A percentile compares a stretch with the other conserved stretches of the same genome.
Evolutionary conservation across 2,797 vertebrate genomes (phyloP).

Genomic region (Lateolabrax maculatus): DNA sequence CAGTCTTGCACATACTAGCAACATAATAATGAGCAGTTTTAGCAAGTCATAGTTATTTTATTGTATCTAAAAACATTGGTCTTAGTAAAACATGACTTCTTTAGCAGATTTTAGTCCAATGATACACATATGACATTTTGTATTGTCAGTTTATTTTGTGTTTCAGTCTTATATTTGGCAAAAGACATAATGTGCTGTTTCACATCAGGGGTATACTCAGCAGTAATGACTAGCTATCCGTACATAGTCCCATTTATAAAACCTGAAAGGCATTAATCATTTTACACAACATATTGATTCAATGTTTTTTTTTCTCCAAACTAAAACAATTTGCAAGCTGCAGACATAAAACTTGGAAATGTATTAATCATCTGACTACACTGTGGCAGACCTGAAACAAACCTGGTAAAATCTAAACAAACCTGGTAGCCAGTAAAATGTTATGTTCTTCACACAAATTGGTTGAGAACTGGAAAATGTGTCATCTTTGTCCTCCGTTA

Average conservation of each 20-base stretch:
- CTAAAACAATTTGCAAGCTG: background rate
- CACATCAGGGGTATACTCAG: background rate
- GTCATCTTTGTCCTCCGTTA: background rate
- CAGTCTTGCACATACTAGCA: background rate
- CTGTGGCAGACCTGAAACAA: background rate
- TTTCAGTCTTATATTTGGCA: background rate
- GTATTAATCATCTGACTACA: background rate
- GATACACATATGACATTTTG: background rate
- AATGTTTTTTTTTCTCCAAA: background rate
- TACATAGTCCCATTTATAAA: background rate
- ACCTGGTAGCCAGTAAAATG: background rate
- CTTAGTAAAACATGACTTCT: background rate
- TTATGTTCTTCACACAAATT: background rate
- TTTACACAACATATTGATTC: background rate
- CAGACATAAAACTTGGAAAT: background rate
- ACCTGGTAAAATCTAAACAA: background rate
- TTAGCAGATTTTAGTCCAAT: slow-evolving; percentile 5
- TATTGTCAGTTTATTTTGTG: background rate
- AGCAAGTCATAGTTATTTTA: slow-evolving; percentile 7
- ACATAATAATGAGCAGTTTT: slow-evolving; percentile 19
- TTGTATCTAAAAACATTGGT: background rate
- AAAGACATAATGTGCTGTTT: background rate
- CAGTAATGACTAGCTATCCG: background rate
- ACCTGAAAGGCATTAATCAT: background rate
- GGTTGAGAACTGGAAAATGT: background rate